A percentile compares a stretch with the other conserved stretches of the same genome.
phyloP scores from a whole-genome alignment of 2,797 vertebrate genomes.

The Netta rufina region DNA sequence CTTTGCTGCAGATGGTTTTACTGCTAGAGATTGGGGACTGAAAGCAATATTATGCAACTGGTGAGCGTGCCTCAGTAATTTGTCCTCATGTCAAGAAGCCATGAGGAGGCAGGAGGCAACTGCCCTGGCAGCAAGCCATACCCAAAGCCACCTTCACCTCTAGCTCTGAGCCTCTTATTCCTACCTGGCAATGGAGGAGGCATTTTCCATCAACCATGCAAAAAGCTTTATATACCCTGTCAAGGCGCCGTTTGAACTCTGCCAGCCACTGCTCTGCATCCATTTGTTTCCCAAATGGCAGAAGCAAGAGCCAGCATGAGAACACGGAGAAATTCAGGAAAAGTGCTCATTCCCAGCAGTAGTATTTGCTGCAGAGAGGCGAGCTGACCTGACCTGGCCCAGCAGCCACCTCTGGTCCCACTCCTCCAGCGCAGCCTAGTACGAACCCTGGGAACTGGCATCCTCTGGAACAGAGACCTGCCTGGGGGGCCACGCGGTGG shows the following conservation, averaged over 20 bases:
- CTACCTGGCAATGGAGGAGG: neutral
- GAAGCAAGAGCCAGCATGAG: neutral
- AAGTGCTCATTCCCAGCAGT: neutral
- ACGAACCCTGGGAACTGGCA: neutral
- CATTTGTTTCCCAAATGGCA: neutral
- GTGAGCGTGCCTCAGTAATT: neutral
- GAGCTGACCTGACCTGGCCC: neutral
- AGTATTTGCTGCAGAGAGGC: neutral
- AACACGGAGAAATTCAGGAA: neutral
- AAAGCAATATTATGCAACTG: neutral
- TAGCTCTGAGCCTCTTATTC: neutral
- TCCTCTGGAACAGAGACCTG: neutral
- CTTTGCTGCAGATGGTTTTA: neutral
- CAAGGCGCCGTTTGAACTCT: neutral
- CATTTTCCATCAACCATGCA: neutral
- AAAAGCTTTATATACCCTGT: neutral
- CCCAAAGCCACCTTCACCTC: neutral
- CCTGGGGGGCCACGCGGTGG: neutral
- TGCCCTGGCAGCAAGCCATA: accelerated
- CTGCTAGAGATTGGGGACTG: neutral
- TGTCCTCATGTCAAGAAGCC: neutral
- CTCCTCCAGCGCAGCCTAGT: neutral
- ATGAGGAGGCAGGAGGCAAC: neutral
- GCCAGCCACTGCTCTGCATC: neutral
- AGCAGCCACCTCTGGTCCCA: neutral